A percentile compares a stretch with the other conserved stretches of the same genome.
These are phyloP conservation scores for Rhopalosiphum maidis DNA, from an alignment of 1,140 invertebrate species.

Conservation along the genomic window DNA sequence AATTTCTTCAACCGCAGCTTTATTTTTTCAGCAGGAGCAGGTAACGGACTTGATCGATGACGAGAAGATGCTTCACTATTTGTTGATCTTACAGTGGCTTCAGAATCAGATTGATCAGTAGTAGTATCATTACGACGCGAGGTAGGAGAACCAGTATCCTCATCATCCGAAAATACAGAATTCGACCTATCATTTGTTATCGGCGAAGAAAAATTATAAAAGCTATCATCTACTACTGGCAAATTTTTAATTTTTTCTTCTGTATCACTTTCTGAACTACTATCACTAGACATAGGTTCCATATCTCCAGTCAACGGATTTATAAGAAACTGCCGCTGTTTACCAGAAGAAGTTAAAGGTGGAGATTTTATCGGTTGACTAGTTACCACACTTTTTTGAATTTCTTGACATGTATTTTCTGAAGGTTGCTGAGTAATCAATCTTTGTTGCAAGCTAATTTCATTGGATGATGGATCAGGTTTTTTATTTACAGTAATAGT, in stretches of 20 bases:
- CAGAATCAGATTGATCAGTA: constrained; percentile 72
- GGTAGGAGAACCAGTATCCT: constrained; percentile 61
- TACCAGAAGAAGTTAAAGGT: constrained; percentile 60
- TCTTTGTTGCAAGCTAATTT: constrained; percentile 20
- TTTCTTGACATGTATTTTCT: constrained; percentile 45
- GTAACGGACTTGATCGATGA: constrained; percentile 59
- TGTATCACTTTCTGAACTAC: constrained; percentile 65
- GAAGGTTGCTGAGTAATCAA: neutral
- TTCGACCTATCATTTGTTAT: constrained; percentile 67
- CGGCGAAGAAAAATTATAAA: constrained; percentile 67
- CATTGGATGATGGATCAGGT: constrained; percentile 40
- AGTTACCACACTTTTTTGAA: constrained; percentile 55
- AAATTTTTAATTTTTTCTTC: constrained; percentile 61
- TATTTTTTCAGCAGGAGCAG: constrained; percentile 72
- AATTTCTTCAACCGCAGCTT: constrained; percentile 84
- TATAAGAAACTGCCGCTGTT: constrained; percentile 78
- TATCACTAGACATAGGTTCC: constrained; percentile 79
- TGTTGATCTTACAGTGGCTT: constrained; percentile 68
- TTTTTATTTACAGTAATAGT: constrained; percentile 52
- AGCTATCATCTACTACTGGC: constrained; percentile 62
- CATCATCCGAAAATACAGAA: constrained; percentile 67
- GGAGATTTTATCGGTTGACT: constrained; percentile 57
- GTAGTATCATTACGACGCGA: constrained; percentile 66
- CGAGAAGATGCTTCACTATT: constrained; percentile 64
- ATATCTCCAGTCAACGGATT: constrained; percentile 87